phyloP scores from a whole-genome alignment of 2,888 invertebrate species.

The Lymantria dispar region DNA sequence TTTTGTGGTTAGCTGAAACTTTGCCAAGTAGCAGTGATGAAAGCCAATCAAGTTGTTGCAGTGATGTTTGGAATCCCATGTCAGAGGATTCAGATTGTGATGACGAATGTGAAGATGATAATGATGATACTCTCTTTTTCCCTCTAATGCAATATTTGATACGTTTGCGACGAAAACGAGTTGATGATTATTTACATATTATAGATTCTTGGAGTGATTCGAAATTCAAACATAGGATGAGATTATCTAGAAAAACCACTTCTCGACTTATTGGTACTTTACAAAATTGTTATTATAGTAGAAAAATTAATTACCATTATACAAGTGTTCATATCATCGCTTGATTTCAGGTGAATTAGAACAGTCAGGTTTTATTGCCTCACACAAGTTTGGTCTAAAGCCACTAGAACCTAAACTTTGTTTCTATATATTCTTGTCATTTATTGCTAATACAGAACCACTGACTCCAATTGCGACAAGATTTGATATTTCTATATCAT shows the following conservation, averaged over 20 bases:
- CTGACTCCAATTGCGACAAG: slow-evolving; percentile 58
- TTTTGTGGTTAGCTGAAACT: slow-evolving; percentile 43
- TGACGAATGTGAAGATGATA: slow-evolving; percentile 30
- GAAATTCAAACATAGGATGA: slow-evolving; percentile 56
- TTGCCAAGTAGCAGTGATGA: slow-evolving; percentile 40
- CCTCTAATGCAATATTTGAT: slow-evolving; percentile 59
- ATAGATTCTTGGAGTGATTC: slow-evolving; percentile 59
- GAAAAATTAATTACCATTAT: neutral
- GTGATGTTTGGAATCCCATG: slow-evolving; percentile 42
- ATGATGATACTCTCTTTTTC: slow-evolving; percentile 52
- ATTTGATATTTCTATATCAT: slow-evolving; percentile 64
- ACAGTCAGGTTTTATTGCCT: slow-evolving; percentile 58
- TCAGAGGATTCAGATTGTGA: slow-evolving; percentile 44
- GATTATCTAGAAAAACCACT: slow-evolving; percentile 54
- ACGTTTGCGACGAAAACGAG: slow-evolving; percentile 47
- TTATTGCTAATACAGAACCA: slow-evolving; percentile 57
- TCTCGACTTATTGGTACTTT: slow-evolving; percentile 48
- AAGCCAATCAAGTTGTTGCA: slow-evolving; percentile 52
- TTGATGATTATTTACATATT: slow-evolving; percentile 60
- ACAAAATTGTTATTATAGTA: neutral
- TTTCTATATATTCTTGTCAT: slow-evolving; percentile 61
- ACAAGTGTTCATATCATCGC: neutral
- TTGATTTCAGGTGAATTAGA: slow-evolving; percentile 59
- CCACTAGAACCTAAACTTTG: slow-evolving; percentile 61
- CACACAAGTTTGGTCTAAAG: slow-evolving; percentile 59